Percentiles rank a stretch among this genome's conserved stretches.
These are phyloP conservation scores for Hydrocynus forskahlii DNA, from an alignment of 2,797 vertebrate genomes.

Conservation along the genomic window DNA sequence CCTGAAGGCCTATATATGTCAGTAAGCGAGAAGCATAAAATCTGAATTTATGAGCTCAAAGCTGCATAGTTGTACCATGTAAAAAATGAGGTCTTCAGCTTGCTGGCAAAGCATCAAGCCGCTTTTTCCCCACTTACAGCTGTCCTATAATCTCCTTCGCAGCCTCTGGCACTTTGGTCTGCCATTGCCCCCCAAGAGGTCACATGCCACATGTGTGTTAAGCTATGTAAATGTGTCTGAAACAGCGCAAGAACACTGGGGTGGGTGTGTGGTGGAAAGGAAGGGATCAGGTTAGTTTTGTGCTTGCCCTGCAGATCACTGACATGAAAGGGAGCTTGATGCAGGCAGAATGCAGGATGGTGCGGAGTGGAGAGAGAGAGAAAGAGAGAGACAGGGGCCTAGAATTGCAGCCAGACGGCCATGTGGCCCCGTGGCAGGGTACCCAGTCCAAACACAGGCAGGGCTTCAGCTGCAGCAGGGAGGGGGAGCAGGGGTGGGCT, in stretches of 20 bases:
- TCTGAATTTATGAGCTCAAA: neutral
- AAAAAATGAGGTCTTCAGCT: conserved; percentile 3
- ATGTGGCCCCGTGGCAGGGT: conserved; percentile 59
- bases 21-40: neutral
- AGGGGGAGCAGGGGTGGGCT: conserved; percentile 56
- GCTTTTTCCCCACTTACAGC: neutral
- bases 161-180: conserved; percentile 18
- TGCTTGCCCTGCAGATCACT: conserved; percentile 10
- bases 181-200: conserved; percentile 12
- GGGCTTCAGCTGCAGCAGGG: conserved; percentile 59
- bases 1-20: neutral
- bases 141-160: conserved; percentile 27
- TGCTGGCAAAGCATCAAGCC: conserved; percentile 20
- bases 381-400: conserved; percentile 9
- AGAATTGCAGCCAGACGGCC: conserved; percentile 14
- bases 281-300: conserved; percentile 20
- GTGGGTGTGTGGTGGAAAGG: neutral
- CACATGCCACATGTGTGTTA: conserved; percentile 31
- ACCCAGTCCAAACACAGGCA: conserved; percentile 70
- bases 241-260: neutral
- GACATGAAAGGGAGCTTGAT: conserved; percentile 56
- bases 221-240: conserved; percentile 20
- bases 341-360: conserved; percentile 38
- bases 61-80: conserved; percentile 30
- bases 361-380: neutral